These are phyloP conservation scores for Mycogona germanica DNA, from an alignment of 2,888 invertebrate species.

Conservation along the genomic window DNA sequence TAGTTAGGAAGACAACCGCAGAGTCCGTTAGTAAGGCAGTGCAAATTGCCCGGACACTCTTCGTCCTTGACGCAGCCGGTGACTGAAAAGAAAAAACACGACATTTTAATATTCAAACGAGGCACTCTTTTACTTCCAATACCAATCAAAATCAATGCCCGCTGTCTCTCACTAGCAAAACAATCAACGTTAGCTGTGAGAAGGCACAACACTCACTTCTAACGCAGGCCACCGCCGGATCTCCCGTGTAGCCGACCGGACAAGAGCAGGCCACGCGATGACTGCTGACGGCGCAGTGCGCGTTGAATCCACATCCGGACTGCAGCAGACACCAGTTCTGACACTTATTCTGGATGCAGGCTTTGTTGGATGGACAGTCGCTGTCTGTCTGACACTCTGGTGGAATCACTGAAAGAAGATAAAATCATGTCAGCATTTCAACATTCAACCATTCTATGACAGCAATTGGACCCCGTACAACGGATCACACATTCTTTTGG, in stretches of 20 bases:
- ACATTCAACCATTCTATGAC: too few species aligned
- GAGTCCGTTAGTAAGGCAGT: slow-evolving; percentile 24
- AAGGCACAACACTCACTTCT: slow-evolving; percentile 27
- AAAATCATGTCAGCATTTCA: background rate
- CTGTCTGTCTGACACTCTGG: slow-evolving; percentile 61
- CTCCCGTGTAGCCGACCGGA: slow-evolving; percentile 59
- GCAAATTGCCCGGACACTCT: slow-evolving; percentile 26
- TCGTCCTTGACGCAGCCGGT: slow-evolving; percentile 24
- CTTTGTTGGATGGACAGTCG: slow-evolving; percentile 62
- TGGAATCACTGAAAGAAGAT: slow-evolving; percentile 6
- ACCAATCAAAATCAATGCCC: background rate
- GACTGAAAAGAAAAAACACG: slow-evolving; percentile 23
- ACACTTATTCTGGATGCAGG: slow-evolving; percentile 62
- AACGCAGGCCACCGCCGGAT: slow-evolving; percentile 60
- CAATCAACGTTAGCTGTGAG: background rate
- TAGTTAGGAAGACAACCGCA: slow-evolving; percentile 26
- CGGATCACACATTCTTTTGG: background rate
- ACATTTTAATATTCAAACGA: background rate
- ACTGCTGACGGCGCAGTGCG: slow-evolving; percentile 57
- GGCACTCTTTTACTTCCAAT: too few species aligned
- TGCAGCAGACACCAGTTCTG: slow-evolving; percentile 58
- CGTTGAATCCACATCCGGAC: slow-evolving; percentile 56
- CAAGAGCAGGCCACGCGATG: slow-evolving; percentile 68
- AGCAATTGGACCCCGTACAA: background rate
- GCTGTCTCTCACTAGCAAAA: slow-evolving; percentile 1